Evolutionary conservation across 2,888 invertebrate species (phyloP), one percentile per base, ranked within the genome.

Genomic region (Cephus runcator): DNA sequence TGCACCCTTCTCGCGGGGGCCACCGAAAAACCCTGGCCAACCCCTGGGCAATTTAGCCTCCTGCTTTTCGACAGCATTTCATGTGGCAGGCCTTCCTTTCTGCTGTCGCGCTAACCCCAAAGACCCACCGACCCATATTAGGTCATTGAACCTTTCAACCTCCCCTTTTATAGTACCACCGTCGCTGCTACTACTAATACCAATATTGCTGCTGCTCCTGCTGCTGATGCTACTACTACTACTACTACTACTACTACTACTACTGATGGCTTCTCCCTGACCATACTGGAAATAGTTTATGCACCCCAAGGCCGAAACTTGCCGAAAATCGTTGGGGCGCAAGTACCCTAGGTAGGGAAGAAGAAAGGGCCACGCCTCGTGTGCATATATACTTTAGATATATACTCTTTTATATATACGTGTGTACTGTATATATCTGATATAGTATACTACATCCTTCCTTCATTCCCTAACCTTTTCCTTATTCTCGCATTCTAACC

Each of bases 71-170:
- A 74, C 36, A 35, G n/a, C 74, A 23, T 30, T 35, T 74, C 34
- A 30, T n/a, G 34, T 30, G 36, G 34, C 56, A 56, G 56, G 56
- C 56, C 56, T 56, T 56, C 56, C 56, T 56, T 56, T 56, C 56
- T 56, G 6, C 56, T 56, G 74, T 35, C 74, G 74, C 23, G 11
- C 74, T 30, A 71, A 78, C 78, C 75, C 78, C 79, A 79, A 80
- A 82, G 84, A 84, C 83, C 83, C 83, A 81, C 80, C 85, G 81
- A 84, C 83, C 83, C 81, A 84, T 81, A 82, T 84, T 82, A 77
- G 85, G 83, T 85, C 83, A 81, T 82, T 85, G 84, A 85, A 83
- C 84, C 75, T 73, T 34, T 56, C 76, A 30, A 56, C 56, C 23
- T 56, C 56, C 56, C 56, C 56, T 56, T 56, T 56, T 56, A 56